Percentiles rank a stretch among this genome's conserved stretches.
phyloP scores from a whole-genome alignment of 2,797 vertebrate genomes.

The Neosilurus hyrtlii region DNA sequence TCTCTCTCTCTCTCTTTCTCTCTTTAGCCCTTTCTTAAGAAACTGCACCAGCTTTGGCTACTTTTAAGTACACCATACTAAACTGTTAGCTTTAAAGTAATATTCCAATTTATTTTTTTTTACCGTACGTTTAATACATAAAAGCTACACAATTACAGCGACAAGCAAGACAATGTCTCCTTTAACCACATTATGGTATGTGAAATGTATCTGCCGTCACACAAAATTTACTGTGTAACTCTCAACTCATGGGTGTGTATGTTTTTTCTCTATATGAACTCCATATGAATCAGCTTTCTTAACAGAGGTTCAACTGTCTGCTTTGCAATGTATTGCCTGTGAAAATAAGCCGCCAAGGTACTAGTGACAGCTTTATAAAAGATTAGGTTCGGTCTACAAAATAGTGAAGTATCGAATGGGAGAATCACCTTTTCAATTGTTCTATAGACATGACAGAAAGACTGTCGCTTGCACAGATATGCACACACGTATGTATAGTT shows the following conservation, averaged over 20 bases:
- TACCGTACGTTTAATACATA: neutral
- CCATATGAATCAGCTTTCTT: conserved; percentile 27
- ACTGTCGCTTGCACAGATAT: conserved; percentile 26
- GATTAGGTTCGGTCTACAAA: conserved; percentile 32
- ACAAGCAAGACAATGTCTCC: neutral
- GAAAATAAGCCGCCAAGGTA: conserved; percentile 42
- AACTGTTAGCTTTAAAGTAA: conserved; percentile 8
- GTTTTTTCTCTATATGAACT: neutral
- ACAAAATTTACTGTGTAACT: neutral
- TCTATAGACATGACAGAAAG: conserved; percentile 26
- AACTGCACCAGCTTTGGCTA: neutral
- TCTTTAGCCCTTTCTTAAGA: neutral
- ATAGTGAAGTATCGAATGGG: conserved; percentile 33
- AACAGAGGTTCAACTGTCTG: conserved; percentile 40
- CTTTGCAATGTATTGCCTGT: conserved; percentile 46
- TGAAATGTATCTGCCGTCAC: neutral
- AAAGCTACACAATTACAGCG: neutral
- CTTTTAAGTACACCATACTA: neutral
- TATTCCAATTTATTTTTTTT: too few species aligned
- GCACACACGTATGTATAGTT: conserved; percentile 41
- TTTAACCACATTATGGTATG: neutral
- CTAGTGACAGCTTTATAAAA: conserved; percentile 50
- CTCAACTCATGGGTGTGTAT: neutral
- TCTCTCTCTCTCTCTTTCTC: neutral
- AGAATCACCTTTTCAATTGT: conserved; percentile 44